Conservation (phyloP, 2,113 vertebrate genomes). For the Dendropsophus ebraccatus region DNA sequence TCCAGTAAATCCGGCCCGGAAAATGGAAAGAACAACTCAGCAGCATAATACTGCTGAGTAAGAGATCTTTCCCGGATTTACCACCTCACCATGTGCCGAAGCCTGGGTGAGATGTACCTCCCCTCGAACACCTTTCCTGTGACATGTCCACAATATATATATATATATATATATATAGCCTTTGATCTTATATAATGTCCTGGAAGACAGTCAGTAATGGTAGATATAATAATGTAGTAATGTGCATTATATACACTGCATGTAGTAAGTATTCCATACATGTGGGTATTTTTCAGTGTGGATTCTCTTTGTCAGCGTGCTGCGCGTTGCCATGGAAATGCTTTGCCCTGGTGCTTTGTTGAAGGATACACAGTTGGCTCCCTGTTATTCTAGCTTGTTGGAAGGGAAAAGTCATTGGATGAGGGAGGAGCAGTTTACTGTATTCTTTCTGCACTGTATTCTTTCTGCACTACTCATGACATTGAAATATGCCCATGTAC, state of each 20-base stretch:
- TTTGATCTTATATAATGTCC: background rate
- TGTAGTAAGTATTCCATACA: background rate
- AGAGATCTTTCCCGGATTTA: too few relatives aligned
- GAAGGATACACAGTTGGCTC: constrained; percentile 43
- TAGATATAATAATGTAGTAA: background rate
- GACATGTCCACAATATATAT: too few relatives aligned
- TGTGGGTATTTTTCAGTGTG: background rate
- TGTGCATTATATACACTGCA: background rate
- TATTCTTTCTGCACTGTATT: background rate
- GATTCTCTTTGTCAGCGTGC: constrained; percentile 39
- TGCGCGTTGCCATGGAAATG: constrained; percentile 46
- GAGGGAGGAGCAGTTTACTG: constrained; percentile 22
- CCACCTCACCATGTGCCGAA: too few relatives aligned
- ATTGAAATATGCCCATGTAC: background rate
- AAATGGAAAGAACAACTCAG: too few relatives aligned
- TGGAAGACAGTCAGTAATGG: background rate
- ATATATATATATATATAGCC: too few relatives aligned
- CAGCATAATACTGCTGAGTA: too few relatives aligned
- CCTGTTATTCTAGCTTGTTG: constrained; percentile 43
- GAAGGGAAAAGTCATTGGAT: constrained; percentile 20
- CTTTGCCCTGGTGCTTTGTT: constrained; percentile 52
- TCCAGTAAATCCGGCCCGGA: too few relatives aligned
- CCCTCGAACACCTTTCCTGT: too few relatives aligned
- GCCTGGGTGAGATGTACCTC: too few relatives aligned
- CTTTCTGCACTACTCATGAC: constrained; percentile 9